Conservation (phyloP, 2,113 vertebrate genomes). For the Tragulus kanchil region DNA sequence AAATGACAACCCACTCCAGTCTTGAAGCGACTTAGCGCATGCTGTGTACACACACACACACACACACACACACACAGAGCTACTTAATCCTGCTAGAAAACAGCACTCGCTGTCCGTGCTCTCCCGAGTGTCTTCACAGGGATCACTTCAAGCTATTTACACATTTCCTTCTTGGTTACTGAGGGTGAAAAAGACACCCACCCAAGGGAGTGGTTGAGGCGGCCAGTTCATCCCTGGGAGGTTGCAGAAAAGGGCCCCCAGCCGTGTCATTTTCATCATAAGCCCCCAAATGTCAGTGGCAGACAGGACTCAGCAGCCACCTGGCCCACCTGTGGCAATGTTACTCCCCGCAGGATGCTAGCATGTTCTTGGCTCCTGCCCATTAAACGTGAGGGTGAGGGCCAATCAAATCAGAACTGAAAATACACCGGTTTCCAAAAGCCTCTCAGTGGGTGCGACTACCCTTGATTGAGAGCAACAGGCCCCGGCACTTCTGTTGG, state of each 20-base stretch:
- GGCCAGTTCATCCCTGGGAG: background rate
- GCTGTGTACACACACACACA: too few relatives aligned
- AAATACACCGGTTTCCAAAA: background rate
- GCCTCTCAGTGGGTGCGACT: background rate
- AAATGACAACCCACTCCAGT: background rate
- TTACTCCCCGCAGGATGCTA: background rate
- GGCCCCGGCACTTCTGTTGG: rapidly evolving
- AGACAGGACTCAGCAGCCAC: background rate
- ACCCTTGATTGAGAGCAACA: background rate
- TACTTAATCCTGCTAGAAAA: background rate
- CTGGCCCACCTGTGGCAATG: background rate
- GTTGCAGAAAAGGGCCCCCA: background rate
- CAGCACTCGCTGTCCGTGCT: too few relatives aligned
- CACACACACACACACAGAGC: background rate
- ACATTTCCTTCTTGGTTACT: background rate
- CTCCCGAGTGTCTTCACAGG: background rate
- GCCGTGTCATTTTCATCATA: background rate
- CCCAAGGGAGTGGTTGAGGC: too few relatives aligned
- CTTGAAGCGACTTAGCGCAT: background rate
- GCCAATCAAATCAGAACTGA: background rate
- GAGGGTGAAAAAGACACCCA: background rate
- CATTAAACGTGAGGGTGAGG: background rate
- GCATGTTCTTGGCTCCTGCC: background rate
- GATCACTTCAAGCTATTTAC: background rate
- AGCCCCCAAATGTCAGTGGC: background rate